Base-by-base conservation (phyloP, 2,113 vertebrate genomes). In the Pontoporia blainvillei region DNA sequence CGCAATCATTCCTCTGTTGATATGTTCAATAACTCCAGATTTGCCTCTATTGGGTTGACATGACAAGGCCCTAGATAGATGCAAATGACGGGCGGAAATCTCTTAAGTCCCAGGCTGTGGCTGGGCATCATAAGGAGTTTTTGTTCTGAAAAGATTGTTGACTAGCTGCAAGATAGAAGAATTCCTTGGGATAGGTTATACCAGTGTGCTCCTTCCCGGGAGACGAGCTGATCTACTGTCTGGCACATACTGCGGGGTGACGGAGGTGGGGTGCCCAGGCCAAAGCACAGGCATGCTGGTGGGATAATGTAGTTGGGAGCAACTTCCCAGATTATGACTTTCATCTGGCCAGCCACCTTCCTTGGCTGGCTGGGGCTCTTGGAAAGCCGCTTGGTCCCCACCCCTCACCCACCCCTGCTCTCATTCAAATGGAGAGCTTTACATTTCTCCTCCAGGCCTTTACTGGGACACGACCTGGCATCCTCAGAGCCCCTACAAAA, bases 111-210 rank as follows among this genome's bases (percentile, higher is more conserved):
- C 41, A 79, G 69, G 46, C 52, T 75, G 64, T 66, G 13, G 52
- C 39, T 95, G 21, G 82, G 76, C 29, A 87, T 59, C 49, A 62
- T 27, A 94, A 89, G 39, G 21, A 90, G 54, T 52, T n/a, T 94
- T 88, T 69, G 41, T 69, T 91, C 52, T 52, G 62, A 69, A 90
- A 76, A 91, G 57, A 52, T 92, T 66, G 15, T 59, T 39, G 71
- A 84, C 41, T 95, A 82, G 66, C 72, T 96, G 61, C 54, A 81
- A 96, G 84, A 91, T 54, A 64, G 54, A 94, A 91, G 39, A 94
- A 83, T 39, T 81, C 71, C n/a, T 61, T 86, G 89, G 62, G 59
- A 25, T 67, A 92, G 46, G 36, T 92, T 82, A 92, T 73, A 71
- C 44, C 54, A 23, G 89, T 64, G 41, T 72, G 86, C 64, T 52